Base-by-base conservation (phyloP, 2,113 vertebrate species). In the Greenwoodochromis staneri region DNA sequence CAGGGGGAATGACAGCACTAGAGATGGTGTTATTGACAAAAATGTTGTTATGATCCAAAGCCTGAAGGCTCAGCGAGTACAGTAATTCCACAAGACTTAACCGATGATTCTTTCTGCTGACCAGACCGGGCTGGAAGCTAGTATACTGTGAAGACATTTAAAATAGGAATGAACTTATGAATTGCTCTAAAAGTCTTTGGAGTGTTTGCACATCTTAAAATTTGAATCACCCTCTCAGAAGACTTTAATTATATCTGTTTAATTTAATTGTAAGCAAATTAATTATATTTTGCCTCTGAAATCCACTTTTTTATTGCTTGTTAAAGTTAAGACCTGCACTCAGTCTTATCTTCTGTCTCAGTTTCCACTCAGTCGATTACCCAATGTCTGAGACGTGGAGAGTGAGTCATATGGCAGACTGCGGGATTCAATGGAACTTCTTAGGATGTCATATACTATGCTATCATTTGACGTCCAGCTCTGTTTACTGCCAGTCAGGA, bases 401-500 rank as follows among this genome's bases (percentile, higher is more conserved):
- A 91, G 87, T 92, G 91, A 95, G 89, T 95, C 90, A 90, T 49
- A 57, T 82, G 36, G 83, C 76, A 84, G 80, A 88, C 88, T 80
- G 80, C 55, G 84, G 80, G 85, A 90, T 87, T 89, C 88, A 85
- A 40, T 80, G 82, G 85, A 87, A 88, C 91, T 89, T 92, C 86
- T 86, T 88, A 87, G 71, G 82, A 87, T 89, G 87, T 91, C 94
- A 73, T 66, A 83, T 86, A 88, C 66, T 47, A 24, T 53, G 76
- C 89, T 87, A 88, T 91, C 90, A 87, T 92, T 88, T 95, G 91
- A 94, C 16, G 86, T 90, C 92, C 93, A 59, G 69, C 82, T 92
- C 93, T 94, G 91, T 94, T 95, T 90, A 91, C 91, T 89, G 82
- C 84, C 86, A 88, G 91, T 78, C 87, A 81, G 61, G 86, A 92